Evolutionary conservation across 2,113 vertebrate genomes (phyloP).

Genomic region (Chinchilla lanigera): DNA sequence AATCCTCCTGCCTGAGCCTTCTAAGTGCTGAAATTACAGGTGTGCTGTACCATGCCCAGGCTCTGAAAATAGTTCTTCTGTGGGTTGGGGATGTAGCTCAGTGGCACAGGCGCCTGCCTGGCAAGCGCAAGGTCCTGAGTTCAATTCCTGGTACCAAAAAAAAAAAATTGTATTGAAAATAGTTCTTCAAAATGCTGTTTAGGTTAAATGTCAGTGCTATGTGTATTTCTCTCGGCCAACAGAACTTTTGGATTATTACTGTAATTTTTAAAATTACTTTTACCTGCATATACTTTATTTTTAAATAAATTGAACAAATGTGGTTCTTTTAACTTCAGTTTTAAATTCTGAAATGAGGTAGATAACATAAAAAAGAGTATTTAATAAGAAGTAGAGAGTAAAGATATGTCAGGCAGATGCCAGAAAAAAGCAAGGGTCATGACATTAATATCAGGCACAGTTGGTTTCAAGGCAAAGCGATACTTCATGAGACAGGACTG

Average conservation of each 20-base stretch:
- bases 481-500: no score
- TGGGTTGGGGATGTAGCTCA: no score
- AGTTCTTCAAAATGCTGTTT: neutral
- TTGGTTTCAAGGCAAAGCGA: neutral
- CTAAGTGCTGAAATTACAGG: neutral
- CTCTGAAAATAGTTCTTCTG: neutral
- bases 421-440: neutral
- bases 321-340: neutral
- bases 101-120: no score
- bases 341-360: neutral
- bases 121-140: no score
- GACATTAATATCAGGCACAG: neutral
- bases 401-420: neutral
- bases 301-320: neutral
- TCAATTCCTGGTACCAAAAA: no score
- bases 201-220: neutral
- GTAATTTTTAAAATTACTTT: neutral
- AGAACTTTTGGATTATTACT: constrained; percentile 35
- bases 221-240: neutral
- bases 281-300: neutral
- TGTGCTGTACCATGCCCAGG: neutral
- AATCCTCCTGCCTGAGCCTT: neutral
- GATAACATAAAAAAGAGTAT: neutral
- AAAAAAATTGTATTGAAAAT: no score
- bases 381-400: neutral